Evolutionary conservation across 2,113 vertebrate genomes (phyloP), one percentile per base, ranked within the genome.

Genomic region (Mesocricetus auratus): DNA sequence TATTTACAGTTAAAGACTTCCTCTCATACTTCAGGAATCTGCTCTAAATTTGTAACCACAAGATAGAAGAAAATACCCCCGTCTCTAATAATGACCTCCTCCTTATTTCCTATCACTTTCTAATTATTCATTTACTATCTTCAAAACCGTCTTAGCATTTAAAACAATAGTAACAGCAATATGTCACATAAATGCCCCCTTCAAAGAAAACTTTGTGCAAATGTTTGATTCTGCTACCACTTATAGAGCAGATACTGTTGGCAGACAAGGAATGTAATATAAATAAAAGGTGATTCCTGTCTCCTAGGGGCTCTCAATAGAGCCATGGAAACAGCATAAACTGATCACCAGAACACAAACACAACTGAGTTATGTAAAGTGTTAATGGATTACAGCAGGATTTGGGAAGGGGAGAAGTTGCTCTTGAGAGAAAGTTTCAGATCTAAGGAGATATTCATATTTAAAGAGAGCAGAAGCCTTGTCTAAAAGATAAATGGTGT

Each of bases 1-100:
- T 92, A 90, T 92, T 96, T 93, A 64, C 45, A 95, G 90, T 96
- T 90, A 89, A 93, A 53, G 73, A 88, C 39, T 92, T 95, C 74
- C 92, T 96, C 74, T 86, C 74, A 94, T 89, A 95, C 75, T 95
- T 94, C 16, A 92, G 69, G 87, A 96, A 86, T 92, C 60, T 86
- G 47, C 68, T 89, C 53, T 83, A 75, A 62, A n/a, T 92, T 94
- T 81, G 15, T 77, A 96, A 77, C 83, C 69, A 93, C 47, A 75
- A 50, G 50, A 56, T 39, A 31, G 26, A 26, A 4, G 24, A 7
- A 45, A 73, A 75, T n/a, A 11, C 50, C 21, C 47, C 16, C 29
- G 7, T 71, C 69, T 88, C 58, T 93, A 81, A 90, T 93, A 26
- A 89, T 73, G 58, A 85, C 86, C 5, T 17, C 9, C 2, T 79